phyloP scores from a whole-genome alignment of 2,113 vertebrate species.

The Atherinomorus stipes region DNA sequence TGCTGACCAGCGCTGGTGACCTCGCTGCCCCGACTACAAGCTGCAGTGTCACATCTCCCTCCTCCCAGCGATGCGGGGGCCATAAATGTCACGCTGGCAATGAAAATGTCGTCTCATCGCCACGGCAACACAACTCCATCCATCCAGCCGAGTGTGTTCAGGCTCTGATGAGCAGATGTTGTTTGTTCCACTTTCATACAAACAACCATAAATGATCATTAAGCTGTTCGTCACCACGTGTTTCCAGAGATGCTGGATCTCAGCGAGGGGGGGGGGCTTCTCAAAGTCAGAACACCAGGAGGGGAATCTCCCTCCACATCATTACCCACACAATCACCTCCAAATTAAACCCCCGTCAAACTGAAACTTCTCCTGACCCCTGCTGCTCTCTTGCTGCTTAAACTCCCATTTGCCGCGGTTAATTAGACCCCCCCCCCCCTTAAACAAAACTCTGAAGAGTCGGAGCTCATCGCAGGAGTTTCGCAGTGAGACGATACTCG shows the following conservation, averaged over 20 bases:
- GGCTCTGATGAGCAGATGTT: constrained; percentile 43
- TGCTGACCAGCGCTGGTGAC: too few species aligned
- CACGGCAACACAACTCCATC: not conserved
- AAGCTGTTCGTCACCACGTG: constrained; percentile 7
- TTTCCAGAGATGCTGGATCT: constrained; percentile 8
- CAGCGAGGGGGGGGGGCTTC: constrained; percentile 38
- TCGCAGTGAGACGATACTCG: constrained; percentile 16
- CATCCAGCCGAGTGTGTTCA: not conserved
- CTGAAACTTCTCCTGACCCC: constrained; percentile 7
- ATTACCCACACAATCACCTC: constrained; percentile 56
- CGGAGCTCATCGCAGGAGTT: constrained; percentile 1
- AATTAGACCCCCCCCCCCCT: constrained; percentile 43
- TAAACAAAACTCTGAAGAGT: constrained; percentile 2
- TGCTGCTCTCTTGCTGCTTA: constrained; percentile 4
- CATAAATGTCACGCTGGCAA: not conserved
- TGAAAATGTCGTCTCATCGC: not conserved
- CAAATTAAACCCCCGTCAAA: constrained; percentile 33
- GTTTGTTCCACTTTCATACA: constrained; percentile 36
- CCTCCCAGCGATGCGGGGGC: not conserved
- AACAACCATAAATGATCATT: constrained; percentile 57
- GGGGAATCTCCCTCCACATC: constrained; percentile 42
- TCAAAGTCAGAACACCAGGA: constrained; percentile 8
- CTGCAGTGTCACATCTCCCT: too few species aligned
- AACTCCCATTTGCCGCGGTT: constrained; percentile 29
- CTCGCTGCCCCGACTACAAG: too few species aligned